These are phyloP conservation scores for Myioborus miniatus DNA, from an alignment of 2,797 vertebrate genomes.

Conservation along the genomic window DNA sequence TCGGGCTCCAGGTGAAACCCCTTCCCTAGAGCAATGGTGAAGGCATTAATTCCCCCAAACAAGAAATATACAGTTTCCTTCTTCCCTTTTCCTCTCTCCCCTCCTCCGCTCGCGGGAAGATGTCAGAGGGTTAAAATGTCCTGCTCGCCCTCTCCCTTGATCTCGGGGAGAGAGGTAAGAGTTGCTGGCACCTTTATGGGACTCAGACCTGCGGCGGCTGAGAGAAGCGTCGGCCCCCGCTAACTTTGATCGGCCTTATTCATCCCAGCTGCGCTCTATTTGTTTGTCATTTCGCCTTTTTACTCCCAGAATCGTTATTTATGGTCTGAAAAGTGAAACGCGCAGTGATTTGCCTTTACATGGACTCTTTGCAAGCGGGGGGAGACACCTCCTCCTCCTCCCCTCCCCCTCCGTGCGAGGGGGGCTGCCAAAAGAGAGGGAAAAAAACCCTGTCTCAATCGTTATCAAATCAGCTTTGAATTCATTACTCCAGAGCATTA, in stretches of 20 bases:
- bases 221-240: constrained; percentile 56
- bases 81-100: not conserved
- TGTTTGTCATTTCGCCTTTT: constrained; percentile 77
- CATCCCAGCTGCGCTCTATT: constrained; percentile 85
- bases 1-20: not conserved
- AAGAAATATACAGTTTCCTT: not conserved
- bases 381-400: not conserved
- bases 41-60: not conserved
- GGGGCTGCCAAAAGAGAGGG: not conserved
- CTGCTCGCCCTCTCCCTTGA: constrained; percentile 76
- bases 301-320: constrained; percentile 77
- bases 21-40: not conserved
- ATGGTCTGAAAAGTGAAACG: constrained; percentile 51
- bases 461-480: constrained; percentile 65
- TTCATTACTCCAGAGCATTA: constrained; percentile 72
- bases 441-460: constrained; percentile 10
- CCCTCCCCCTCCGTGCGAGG: not conserved
- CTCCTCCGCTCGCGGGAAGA: not conserved
- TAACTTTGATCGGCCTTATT: constrained; percentile 86
- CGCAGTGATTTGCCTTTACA: not conserved
- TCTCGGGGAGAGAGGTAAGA: constrained; percentile 76
- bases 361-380: not conserved
- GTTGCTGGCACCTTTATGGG: constrained; percentile 85
- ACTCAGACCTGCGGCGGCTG: constrained; percentile 76
- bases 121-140: constrained; percentile 65